These are phyloP conservation scores for Drosophila seclusa DNA, from an alignment of 2,888 invertebrate genomes.

Conservation along the genomic window DNA sequence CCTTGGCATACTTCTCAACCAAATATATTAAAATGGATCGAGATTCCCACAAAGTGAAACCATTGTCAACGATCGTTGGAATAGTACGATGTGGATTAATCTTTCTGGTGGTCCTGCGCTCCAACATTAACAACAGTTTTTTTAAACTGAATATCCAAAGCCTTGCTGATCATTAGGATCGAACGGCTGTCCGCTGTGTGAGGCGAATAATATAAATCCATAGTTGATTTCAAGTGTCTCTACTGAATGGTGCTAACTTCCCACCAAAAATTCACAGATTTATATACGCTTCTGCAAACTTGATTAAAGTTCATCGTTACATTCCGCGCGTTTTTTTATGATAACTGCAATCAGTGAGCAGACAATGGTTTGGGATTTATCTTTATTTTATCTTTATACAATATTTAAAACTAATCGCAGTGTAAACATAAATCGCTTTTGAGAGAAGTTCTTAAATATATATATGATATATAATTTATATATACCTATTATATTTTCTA, in stretches of 20 bases:
- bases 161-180: conserved; percentile 87
- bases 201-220: conserved; percentile 88
- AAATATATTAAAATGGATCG: conserved; percentile 92
- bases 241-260: too few species aligned
- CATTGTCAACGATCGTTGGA: conserved; percentile 92
- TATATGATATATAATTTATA: not conserved
- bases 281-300: too few species aligned
- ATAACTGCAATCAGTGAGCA: not conserved
- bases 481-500: not conserved
- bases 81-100: conserved; percentile 90
- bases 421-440: not conserved
- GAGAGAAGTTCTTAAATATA: not conserved
- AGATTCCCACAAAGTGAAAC: conserved; percentile 92
- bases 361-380: too few species aligned
- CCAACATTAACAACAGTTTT: conserved; percentile 86
- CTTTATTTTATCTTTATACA: not conserved
- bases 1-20: conserved; percentile 91
- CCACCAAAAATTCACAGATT: too few species aligned
- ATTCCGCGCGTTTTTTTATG: too few species aligned
- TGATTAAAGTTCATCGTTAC: too few species aligned
- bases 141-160: conserved; percentile 88
- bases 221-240: too few species aligned
- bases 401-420: not conserved
- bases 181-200: conserved; percentile 88
- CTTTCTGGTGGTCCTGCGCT: conserved; percentile 88